Base-by-base conservation (phyloP, 2,797 vertebrate genomes). In the Pangasius djambal region DNA sequence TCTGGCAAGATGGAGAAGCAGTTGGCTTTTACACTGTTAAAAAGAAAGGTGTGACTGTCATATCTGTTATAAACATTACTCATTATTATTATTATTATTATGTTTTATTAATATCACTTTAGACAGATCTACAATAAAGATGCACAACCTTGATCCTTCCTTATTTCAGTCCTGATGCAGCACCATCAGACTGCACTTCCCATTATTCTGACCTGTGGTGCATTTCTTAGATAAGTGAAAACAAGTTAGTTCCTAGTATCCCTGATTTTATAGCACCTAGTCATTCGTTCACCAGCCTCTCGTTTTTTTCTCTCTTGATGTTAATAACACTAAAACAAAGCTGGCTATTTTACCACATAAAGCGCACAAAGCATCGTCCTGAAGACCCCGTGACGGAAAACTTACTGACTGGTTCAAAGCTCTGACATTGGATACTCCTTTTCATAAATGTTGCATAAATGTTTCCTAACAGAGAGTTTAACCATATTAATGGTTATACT, bases 11-110 rank as follows among this genome's bases (percentile, higher is more conserved):
- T 0, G 93, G 96, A 0, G 96, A 97, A 65, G 98, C 97, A 0
- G 95, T 97, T 77, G 98, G 96, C 65, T 99, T 99, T 95, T 99
- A 98, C 92, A 97, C 97, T 0, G 52, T 96, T 92, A 99, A 98
- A 93, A 95, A 89, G 92, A 99, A 96, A 97, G 98, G 98, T 98
- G 25, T 52, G 87, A 57, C 31, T 86, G 67, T 77, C 6, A 44
- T 12, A 85, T 81, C n/a, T 61, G 16, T 6, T 78, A 10, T 63
- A 31, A 67, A n/a, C 50, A 25, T 16, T 20, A 48, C 3, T 34
- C 37, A 2, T 37, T 37, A 37, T 37, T 37, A 34, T 34, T 34
- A 34, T 34, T 34, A 37, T 37, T 2, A 37, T 37, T 37, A 37
- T 63, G 25, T 34, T 37, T 81, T 31, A 52, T 18, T 79, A 34